Conservation (phyloP, 2,797 vertebrate species). For the Geotrypetes seraphini region DNA sequence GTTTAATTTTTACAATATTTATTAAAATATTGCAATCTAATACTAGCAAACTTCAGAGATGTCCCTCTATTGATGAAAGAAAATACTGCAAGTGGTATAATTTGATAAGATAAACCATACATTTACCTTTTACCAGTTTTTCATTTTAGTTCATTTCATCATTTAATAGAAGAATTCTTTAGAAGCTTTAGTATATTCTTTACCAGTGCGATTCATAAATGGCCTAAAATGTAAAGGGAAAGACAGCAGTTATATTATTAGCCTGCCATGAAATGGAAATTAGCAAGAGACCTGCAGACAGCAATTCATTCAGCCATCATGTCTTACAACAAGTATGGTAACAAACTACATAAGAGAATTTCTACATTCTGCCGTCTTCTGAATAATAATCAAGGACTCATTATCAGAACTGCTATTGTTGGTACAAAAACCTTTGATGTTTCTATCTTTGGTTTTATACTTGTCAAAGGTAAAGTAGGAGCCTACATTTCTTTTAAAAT, state of each 20-base stretch:
- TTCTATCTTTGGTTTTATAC: too few relatives aligned
- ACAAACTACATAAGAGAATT: neutral
- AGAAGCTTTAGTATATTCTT: constrained; percentile 10
- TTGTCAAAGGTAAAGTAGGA: too few relatives aligned
- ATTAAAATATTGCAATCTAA: too few relatives aligned
- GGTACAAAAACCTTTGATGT: too few relatives aligned
- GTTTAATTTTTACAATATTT: too few relatives aligned
- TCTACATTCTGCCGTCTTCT: neutral
- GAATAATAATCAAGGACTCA: too few relatives aligned
- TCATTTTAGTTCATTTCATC: constrained; percentile 28
- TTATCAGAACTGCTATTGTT: too few relatives aligned
- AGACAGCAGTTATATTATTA: constrained; percentile 17
- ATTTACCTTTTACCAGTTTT: constrained; percentile 50
- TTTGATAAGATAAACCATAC: constrained; percentile 9
- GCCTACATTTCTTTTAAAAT: too few relatives aligned
- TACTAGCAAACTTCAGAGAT: too few relatives aligned
- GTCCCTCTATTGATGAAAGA: too few relatives aligned
- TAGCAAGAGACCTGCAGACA: constrained; percentile 3
- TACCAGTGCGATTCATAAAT: constrained; percentile 27
- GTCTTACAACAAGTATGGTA: neutral
- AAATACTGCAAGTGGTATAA: too few relatives aligned
- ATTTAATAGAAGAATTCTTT: constrained; percentile 6
- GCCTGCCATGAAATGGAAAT: constrained; percentile 9
- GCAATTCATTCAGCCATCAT: neutral
- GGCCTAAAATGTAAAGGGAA: constrained; percentile 46